A percentile compares a stretch with the other conserved stretches of the same genome.
Evolutionary conservation across 2,888 invertebrate species (phyloP).

Genomic region (Trilocha varians): DNA sequence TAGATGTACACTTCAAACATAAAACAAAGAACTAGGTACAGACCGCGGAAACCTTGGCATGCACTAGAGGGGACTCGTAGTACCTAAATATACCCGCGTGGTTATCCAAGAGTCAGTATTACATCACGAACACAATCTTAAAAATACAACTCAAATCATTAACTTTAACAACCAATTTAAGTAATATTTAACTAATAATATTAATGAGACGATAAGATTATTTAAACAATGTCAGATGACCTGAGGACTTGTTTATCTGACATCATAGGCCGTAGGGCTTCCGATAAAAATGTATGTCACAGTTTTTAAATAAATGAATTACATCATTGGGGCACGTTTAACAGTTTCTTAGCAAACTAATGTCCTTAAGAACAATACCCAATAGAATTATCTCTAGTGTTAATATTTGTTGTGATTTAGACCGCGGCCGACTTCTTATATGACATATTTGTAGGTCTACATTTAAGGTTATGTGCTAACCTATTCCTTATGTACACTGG

Average conservation of each 20-base stretch:
- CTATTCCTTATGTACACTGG: neutral
- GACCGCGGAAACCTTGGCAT: neutral
- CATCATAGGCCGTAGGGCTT: conserved; percentile 41
- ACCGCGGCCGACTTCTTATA: neutral
- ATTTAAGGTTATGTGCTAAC: neutral
- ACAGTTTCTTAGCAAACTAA: neutral
- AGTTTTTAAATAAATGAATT: conserved; percentile 1
- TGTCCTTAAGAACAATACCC: conserved; percentile 16
- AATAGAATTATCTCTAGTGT: neutral
- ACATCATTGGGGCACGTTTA: neutral
- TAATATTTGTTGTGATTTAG: neutral
- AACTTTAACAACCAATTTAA: conserved; percentile 3
- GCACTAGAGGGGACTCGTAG: neutral
- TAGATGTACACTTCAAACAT: neutral
- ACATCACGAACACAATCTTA: neutral
- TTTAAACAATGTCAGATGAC: conserved; percentile 38
- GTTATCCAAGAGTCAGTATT: neutral
- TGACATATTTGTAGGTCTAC: neutral
- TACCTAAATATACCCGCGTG: neutral
- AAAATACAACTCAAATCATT: neutral
- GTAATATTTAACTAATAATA: conserved; percentile 32
- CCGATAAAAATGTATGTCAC: conserved; percentile 19
- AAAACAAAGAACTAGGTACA: neutral
- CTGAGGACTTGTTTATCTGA: conserved; percentile 39
- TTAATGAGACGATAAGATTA: conserved; percentile 43